phyloP scores from a whole-genome alignment of 1,140 invertebrate species.

The Euwallacea similis region DNA sequence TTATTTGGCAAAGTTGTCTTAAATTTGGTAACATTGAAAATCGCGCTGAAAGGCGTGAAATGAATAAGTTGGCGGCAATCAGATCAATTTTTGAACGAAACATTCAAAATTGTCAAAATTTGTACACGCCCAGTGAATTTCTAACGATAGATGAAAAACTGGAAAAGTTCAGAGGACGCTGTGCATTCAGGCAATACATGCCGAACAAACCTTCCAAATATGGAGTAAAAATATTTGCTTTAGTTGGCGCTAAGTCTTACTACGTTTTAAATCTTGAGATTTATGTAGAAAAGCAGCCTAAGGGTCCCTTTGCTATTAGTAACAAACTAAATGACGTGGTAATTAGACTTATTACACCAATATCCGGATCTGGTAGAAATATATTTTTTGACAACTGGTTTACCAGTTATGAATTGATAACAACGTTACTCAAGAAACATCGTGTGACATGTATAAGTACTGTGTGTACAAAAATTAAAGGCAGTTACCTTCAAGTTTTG shows the following conservation, averaged over 20 bases:
- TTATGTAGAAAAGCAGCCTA: conserved; percentile 22
- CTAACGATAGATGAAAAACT: conserved; percentile 27
- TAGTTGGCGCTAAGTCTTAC: conserved; percentile 24
- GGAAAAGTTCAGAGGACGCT: conserved; percentile 14
- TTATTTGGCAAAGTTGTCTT: conserved; percentile 13
- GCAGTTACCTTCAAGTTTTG: conserved; percentile 45
- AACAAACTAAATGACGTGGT: conserved; percentile 18
- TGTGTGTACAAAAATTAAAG: conserved; percentile 49
- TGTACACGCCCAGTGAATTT: conserved; percentile 11
- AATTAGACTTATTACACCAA: conserved; percentile 33
- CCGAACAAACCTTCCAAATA: conserved; percentile 44
- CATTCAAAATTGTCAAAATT: conserved; percentile 1
- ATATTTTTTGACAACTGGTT: conserved; percentile 45
- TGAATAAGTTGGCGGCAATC: conserved; percentile 13
- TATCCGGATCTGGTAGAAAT: conserved; percentile 47
- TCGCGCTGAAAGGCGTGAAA: neutral
- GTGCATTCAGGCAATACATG: conserved; percentile 50
- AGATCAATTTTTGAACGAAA: conserved; percentile 10
- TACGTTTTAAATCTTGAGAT: conserved; percentile 28
- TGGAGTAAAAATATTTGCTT: conserved; percentile 24
- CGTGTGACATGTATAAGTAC: conserved; percentile 47
- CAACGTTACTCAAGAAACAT: conserved; percentile 38
- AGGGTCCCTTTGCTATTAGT: conserved; percentile 11
- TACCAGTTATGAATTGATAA: conserved; percentile 37
- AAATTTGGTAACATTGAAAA: conserved; percentile 26